Evolutionary conservation across 2,797 vertebrate species (phyloP).

Genomic region (Etheostoma perlongum): DNA sequence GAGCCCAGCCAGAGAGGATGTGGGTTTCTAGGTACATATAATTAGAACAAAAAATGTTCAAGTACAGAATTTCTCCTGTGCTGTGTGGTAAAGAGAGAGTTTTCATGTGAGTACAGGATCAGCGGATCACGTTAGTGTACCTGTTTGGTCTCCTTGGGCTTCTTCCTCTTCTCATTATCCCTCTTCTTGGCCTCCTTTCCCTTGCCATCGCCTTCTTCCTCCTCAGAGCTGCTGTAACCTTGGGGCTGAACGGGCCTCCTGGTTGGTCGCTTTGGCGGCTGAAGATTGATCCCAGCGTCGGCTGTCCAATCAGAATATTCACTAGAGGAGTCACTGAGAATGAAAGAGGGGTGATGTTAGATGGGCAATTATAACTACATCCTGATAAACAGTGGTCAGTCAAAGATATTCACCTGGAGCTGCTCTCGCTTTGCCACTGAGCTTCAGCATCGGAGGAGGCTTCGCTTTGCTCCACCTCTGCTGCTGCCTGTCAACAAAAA

Average conservation of each 20-base stretch:
- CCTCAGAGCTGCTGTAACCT: conserved; percentile 94
- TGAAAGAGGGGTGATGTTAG: conserved; percentile 30
- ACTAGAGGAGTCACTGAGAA: conserved; percentile 92
- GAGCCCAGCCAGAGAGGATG: conserved; percentile 89
- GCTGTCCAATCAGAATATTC: conserved; percentile 99
- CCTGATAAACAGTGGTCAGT: background rate
- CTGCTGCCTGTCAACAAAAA: conserved; percentile 84
- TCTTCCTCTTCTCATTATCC: conserved; percentile 84
- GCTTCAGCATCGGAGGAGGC: conserved; percentile 90
- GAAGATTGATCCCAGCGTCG: conserved; percentile 98
- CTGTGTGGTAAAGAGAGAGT: background rate
- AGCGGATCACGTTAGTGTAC: conserved; percentile 68
- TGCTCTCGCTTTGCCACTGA: conserved; percentile 96
- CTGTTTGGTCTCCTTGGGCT: conserved; percentile 91
- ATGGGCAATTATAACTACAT: background rate
- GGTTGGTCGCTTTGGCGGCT: conserved; percentile 93
- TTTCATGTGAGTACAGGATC: background rate
- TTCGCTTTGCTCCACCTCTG: conserved; percentile 88
- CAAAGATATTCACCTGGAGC: conserved; percentile 88
- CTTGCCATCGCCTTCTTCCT: conserved; percentile 78
- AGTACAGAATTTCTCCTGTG: background rate
- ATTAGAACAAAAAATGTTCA: background rate
- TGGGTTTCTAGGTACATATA: conserved; percentile 84
- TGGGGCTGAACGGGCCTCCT: conserved; percentile 88
- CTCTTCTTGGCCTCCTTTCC: conserved; percentile 69